A percentile compares a stretch with the other conserved stretches of the same genome.
Evolutionary conservation across 2,797 vertebrate genomes (phyloP).

Genomic region (Xyrichtys novacula): DNA sequence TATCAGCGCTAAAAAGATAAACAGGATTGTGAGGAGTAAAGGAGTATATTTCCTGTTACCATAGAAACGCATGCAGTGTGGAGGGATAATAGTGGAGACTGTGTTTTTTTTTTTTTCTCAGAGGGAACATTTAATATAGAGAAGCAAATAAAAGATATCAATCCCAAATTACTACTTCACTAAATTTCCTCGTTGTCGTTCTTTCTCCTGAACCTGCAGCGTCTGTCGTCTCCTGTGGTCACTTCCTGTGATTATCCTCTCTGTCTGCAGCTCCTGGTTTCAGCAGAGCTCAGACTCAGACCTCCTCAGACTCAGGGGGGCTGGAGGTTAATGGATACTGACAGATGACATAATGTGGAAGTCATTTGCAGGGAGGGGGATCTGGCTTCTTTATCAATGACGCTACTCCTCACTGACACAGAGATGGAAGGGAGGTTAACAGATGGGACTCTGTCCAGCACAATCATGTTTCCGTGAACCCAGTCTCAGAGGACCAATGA

Average conservation of each 20-base stretch:
- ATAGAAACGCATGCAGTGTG: conserved; percentile 45
- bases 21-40: conserved; percentile 13
- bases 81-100: neutral
- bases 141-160: conserved; percentile 1
- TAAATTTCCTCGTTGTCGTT: neutral
- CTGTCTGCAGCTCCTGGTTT: conserved; percentile 43
- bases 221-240: conserved; percentile 3
- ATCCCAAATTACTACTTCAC: neutral
- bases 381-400: conserved; percentile 73
- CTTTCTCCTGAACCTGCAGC: conserved; percentile 5
- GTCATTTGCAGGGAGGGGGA: conserved; percentile 44
- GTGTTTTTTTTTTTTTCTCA: neutral
- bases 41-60: conserved; percentile 37
- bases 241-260: conserved; percentile 29
- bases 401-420: conserved; percentile 13
- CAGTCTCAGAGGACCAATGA: conserved; percentile 9
- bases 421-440: conserved; percentile 27
- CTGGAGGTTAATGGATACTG: conserved; percentile 59
- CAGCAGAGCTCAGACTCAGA: conserved; percentile 31
- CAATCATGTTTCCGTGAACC: conserved; percentile 27
- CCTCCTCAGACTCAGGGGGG: conserved; percentile 34
- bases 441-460: conserved; percentile 55
- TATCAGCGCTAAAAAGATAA: conserved; percentile 17
- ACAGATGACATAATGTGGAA: conserved; percentile 66
- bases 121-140: neutral